These are phyloP conservation scores for Trichomalopsis sarcophagae DNA, from an alignment of 1,140 invertebrate genomes.

Conservation along the genomic window DNA sequence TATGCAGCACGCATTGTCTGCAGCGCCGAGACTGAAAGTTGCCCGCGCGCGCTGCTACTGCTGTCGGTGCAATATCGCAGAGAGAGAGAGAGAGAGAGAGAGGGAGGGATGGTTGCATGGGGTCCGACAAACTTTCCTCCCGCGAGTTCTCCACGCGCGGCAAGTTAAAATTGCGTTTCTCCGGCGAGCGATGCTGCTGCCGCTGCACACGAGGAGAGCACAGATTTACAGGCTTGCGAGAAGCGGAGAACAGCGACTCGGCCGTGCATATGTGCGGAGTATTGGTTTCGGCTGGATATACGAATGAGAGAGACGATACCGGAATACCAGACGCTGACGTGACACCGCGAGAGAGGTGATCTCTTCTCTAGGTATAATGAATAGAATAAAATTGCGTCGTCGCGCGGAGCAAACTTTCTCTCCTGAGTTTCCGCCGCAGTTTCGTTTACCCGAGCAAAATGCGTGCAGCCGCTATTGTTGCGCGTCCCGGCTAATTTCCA, in stretches of 20 bases:
- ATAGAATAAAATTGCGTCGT: not conserved
- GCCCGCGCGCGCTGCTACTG: no score
- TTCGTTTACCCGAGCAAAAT: not conserved
- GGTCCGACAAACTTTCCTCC: not conserved
- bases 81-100: no score
- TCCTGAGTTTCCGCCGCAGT: not conserved
- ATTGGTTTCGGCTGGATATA: not conserved
- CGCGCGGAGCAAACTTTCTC: not conserved
- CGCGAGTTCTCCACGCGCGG: not conserved
- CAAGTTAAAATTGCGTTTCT: constrained; percentile 4
- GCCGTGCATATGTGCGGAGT: no score
- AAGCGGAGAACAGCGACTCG: not conserved
- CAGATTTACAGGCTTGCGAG: not conserved
- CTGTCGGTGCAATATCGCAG: not conserved
- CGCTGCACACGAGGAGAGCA: not conserved
- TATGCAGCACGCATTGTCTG: not conserved
- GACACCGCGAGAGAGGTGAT: no score
- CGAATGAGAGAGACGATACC: no score
- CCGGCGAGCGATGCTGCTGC: not conserved
- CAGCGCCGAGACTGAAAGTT: not conserved
- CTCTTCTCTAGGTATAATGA: not conserved
- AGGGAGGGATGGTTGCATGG: no score
- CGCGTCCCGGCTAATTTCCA: not conserved
- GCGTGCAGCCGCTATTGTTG: not conserved
- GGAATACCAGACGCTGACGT: no score